phyloP scores from a whole-genome alignment of 2,113 vertebrate genomes.

The Isurus oxyrinchus region DNA sequence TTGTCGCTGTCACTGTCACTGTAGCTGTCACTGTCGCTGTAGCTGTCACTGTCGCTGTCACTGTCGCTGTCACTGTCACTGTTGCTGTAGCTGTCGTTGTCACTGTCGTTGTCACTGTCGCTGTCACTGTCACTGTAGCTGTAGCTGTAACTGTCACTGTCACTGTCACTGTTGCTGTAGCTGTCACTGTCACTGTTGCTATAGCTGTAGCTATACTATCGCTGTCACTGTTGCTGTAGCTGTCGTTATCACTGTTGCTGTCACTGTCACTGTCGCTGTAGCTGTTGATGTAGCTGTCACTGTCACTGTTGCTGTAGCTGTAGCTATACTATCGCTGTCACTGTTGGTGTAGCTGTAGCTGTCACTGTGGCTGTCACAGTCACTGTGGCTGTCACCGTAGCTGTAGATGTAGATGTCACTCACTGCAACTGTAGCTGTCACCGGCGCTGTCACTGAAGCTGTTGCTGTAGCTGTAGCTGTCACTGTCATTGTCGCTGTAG shows the following conservation, averaged over 20 bases:
- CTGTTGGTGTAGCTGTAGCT: neutral
- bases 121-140: neutral
- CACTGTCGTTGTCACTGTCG: neutral
- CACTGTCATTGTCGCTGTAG: neutral
- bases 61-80: neutral
- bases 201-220: constrained; percentile 42
- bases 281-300: constrained; percentile 4
- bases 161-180: neutral
- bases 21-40: neutral
- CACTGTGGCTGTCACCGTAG: constrained; percentile 53
- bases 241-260: constrained; percentile 43
- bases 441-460: neutral
- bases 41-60: neutral
- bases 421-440: neutral
- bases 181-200: constrained; percentile 37
- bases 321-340: too few species aligned
- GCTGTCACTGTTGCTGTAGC: constrained; percentile 41
- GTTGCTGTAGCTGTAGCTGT: neutral
- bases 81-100: neutral
- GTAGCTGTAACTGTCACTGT: neutral
- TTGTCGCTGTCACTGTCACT: constrained; percentile 34
- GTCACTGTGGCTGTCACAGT: constrained; percentile 45
- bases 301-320: constrained; percentile 44
- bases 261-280: constrained; percentile 38
- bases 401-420: constrained; percentile 40